A percentile compares a stretch with the other conserved stretches of the same genome.
phyloP scores from a whole-genome alignment of 2,888 invertebrate species.

The Anodontia alba region DNA sequence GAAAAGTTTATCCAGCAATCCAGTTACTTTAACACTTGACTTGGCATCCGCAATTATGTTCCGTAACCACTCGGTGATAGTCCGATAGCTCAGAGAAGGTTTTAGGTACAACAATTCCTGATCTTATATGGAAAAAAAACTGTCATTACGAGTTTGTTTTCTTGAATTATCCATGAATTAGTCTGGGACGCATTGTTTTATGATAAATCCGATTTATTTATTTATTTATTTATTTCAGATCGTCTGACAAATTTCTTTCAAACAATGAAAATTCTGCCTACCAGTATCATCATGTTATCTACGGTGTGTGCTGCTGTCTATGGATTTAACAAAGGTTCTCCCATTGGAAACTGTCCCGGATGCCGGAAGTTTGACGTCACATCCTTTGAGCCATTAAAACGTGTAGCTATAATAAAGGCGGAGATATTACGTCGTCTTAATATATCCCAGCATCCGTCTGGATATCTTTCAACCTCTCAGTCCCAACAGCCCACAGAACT shows the following conservation, averaged over 20 bases:
- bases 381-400: conserved; percentile 6
- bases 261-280: background rate
- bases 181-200: too few relatives aligned
- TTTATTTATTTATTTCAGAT: too few relatives aligned
- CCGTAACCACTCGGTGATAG: too few relatives aligned
- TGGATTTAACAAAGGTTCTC: background rate
- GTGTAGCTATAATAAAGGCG: conserved; percentile 32
- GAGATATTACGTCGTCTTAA: conserved; percentile 37
- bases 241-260: background rate
- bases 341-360: background rate
- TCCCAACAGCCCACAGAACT: background rate
- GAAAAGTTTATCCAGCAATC: too few relatives aligned
- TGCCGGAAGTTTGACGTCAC: conserved; percentile 2
- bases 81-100: too few relatives aligned
- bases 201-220: too few relatives aligned
- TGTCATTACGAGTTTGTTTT: too few relatives aligned
- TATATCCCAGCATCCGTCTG: conserved; percentile 6
- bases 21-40: too few relatives aligned
- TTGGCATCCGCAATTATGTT: too few relatives aligned
- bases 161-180: too few relatives aligned
- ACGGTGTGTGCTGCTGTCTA: background rate
- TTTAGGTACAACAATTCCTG: too few relatives aligned
- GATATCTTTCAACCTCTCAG: background rate
- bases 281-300: background rate
- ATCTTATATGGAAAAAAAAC: too few relatives aligned